Evolutionary conservation across 2,888 invertebrate species (phyloP), one percentile per base, ranked within the genome.

Genomic region (Drosophila demipolita): DNA sequence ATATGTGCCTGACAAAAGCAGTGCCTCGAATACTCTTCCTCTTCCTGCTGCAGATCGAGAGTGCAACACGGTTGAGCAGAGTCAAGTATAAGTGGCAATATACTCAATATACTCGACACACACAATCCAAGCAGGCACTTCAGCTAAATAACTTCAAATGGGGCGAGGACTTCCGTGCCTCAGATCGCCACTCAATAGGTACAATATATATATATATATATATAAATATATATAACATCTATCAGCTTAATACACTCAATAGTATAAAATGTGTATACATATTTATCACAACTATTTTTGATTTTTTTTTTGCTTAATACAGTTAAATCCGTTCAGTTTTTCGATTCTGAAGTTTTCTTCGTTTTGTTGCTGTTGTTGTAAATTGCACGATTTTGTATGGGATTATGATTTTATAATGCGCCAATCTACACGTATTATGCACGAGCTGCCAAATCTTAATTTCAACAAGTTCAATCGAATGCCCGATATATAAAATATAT

Each of bases 401-500:
- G 7, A 12, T 6, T 40, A 57, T 40, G 52, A 38, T 48, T 49
- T 60, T 66, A 35, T 52, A 53, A 55, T 61, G 66, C 49, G 45
- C 57, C 42, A 72, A 75, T 42, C 55, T 35, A 52, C 38, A 53
- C 60, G 42, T 49, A 58, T 50, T 57, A 40, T 65, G 61, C 65
- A 73, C 54, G 58, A 49, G 36, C 59, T 7, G 66, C 42, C 62
- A 52, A 48, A 53, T 33, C 48, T 32, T 42, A 60, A n/a, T 48
- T 53, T 75, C 64, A 66, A 70, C 66, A 74, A 62, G 23, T 38
- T n/a, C 54, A 38, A 53, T 26, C 40, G 50, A 36, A 65, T 61
- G 65, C 52, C 57, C 59, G 40, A 42, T 53, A 23, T 23, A 23
- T 55, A 26, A 50, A 64, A 52, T 29, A 29, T 29, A 29, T 65